A percentile compares a stretch with the other conserved stretches of the same genome.
These are phyloP conservation scores for Rhynchomys soricoides DNA, from an alignment of 2,113 vertebrate species.

Conservation along the genomic window DNA sequence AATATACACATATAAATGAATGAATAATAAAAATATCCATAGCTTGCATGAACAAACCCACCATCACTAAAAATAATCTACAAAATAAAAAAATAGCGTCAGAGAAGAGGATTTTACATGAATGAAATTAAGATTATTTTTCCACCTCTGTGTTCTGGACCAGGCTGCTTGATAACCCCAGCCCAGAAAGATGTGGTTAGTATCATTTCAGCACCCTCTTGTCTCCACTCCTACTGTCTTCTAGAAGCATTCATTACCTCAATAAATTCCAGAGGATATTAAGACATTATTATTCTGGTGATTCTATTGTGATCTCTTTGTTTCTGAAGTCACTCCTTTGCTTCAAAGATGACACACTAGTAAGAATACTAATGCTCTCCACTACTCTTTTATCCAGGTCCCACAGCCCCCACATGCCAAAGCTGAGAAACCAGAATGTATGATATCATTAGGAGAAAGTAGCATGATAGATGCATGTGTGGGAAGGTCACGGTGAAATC, in stretches of 20 bases:
- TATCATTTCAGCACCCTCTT: constrained; percentile 5
- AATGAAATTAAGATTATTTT: constrained; percentile 2
- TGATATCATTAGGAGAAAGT: neutral
- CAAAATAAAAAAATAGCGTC: constrained; percentile 38
- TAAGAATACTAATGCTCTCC: constrained; percentile 39
- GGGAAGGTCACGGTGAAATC: neutral
- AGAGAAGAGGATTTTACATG: constrained; percentile 38
- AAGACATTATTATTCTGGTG: constrained; percentile 59
- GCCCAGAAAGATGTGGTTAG: constrained; percentile 30
- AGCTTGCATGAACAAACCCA: neutral
- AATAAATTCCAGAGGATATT: constrained; percentile 56
- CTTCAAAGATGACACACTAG: constrained; percentile 38
- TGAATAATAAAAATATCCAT: neutral
- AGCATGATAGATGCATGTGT: neutral
- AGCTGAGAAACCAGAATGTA: constrained; percentile 12
- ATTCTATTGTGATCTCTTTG: constrained; percentile 56
- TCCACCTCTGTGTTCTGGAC: neutral
- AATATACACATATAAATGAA: neutral
- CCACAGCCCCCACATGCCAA: neutral
- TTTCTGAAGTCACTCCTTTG: constrained; percentile 66
- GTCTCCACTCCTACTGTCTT: neutral
- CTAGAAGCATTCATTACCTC: constrained; percentile 54
- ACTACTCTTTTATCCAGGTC: constrained; percentile 1
- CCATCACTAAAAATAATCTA: constrained; percentile 43
- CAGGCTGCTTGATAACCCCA: constrained; percentile 12